Conservation (phyloP, 1,140 invertebrate species). For the Drosophila rufa region DNA sequence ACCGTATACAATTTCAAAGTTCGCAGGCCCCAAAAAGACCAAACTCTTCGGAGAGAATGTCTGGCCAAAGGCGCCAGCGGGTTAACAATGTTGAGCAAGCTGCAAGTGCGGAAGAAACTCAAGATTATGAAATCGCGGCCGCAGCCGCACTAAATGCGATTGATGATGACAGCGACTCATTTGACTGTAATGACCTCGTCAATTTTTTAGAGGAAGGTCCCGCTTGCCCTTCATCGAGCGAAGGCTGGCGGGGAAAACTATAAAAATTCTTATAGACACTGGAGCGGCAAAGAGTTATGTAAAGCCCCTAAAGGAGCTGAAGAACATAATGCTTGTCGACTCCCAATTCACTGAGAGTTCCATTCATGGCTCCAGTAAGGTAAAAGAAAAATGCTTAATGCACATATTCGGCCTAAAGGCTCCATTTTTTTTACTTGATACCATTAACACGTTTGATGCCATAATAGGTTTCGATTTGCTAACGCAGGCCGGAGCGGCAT, state of each 20-base stretch:
- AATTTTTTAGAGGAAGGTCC: conserved; percentile 20
- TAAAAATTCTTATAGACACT: conserved; percentile 10
- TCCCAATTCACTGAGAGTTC: conserved; percentile 23
- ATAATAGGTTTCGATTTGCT: no score
- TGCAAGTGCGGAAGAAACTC: no score
- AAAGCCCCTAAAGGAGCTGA: conserved; percentile 24
- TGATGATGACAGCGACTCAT: conserved; percentile 7
- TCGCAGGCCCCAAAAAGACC: no score
- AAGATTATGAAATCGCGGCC: no score
- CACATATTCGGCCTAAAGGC: no score
- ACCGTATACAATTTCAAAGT: no score
- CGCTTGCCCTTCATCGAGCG: conserved; percentile 5
- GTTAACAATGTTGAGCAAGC: no score
- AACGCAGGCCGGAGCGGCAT: background rate
- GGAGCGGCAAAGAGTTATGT: conserved; percentile 19
- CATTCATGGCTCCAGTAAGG: conserved; percentile 17
- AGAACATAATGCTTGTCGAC: conserved; percentile 16
- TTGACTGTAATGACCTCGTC: no score
- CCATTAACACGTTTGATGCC: no score
- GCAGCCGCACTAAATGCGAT: background rate
- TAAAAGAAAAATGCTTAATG: background rate
- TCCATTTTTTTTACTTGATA: no score
- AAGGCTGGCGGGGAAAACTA: conserved; percentile 25
- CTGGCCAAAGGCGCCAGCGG: no score
- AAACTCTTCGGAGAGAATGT: no score